These are phyloP conservation scores for Lithodes maja DNA, from an alignment of 2,888 invertebrate species.

Conservation along the genomic window DNA sequence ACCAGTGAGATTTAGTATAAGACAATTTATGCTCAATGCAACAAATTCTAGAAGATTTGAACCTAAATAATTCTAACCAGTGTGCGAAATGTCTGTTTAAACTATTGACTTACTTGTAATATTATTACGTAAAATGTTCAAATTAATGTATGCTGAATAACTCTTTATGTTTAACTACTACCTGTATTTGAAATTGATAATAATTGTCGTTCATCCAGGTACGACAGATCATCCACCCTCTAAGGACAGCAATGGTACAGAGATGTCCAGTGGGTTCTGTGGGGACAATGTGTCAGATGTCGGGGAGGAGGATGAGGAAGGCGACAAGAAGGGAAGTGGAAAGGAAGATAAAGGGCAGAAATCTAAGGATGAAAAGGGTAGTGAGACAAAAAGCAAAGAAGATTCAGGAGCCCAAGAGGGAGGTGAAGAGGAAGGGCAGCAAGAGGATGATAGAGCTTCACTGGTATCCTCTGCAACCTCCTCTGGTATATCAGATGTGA, in stretches of 20 bases:
- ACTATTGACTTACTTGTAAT: too few relatives aligned
- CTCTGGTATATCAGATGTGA: slow-evolving; percentile 52
- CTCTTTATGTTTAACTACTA: too few relatives aligned
- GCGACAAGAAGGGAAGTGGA: slow-evolving; percentile 9
- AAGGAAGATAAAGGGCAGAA: slow-evolving; percentile 2
- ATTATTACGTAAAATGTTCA: too few relatives aligned
- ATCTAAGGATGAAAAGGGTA: not conserved
- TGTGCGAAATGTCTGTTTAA: too few relatives aligned
- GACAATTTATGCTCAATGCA: too few relatives aligned
- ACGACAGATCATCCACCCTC: slow-evolving; percentile 47
- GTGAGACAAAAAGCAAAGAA: not conserved
- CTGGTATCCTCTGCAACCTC: slow-evolving; percentile 51
- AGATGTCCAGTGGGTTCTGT: slow-evolving; percentile 52
- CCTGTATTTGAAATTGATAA: too few relatives aligned
- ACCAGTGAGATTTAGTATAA: slow-evolving; percentile 23
- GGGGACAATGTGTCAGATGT: slow-evolving; percentile 50
- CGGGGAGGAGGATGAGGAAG: slow-evolving; percentile 47
- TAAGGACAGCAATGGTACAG: slow-evolving; percentile 53
- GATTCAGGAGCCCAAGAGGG: not conserved
- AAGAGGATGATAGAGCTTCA: slow-evolving; percentile 53
- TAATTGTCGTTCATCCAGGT: slow-evolving; percentile 32
- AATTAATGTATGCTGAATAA: too few relatives aligned
- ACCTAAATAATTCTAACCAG: too few relatives aligned
- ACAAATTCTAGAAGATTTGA: too few relatives aligned
- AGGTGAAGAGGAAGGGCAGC: slow-evolving; percentile 11